These are phyloP conservation scores for Anguilla pacifica DNA, from an alignment of 2,797 vertebrate species.

Conservation along the genomic window DNA sequence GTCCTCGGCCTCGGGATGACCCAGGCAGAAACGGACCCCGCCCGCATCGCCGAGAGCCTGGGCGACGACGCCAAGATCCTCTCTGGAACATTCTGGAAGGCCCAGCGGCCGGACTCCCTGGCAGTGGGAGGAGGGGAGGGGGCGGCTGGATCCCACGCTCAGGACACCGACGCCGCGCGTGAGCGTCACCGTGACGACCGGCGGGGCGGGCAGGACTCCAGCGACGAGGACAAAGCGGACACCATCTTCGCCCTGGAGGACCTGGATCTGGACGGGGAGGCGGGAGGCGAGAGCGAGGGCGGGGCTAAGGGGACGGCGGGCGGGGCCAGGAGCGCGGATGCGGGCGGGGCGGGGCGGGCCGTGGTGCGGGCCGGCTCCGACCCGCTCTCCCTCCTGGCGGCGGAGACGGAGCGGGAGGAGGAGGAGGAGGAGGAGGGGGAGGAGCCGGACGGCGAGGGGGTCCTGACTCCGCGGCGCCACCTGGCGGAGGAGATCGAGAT, in stretches of 20 bases:
- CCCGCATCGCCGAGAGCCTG: constrained; percentile 61
- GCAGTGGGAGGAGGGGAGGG: constrained; percentile 57
- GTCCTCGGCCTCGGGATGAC: constrained; percentile 63
- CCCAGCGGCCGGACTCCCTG: constrained; percentile 74
- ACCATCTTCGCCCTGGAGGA: constrained; percentile 93
- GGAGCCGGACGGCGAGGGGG: constrained; percentile 49
- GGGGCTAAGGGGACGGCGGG: neutral
- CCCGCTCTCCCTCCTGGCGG: constrained; percentile 83
- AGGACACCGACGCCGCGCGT: constrained; percentile 17
- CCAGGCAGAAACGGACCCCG: constrained; percentile 64
- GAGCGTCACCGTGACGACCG: constrained; percentile 43
- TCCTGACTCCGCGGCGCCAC: constrained; percentile 75
- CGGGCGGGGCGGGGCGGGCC: constrained; percentile 45
- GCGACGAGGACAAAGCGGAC: constrained; percentile 83
- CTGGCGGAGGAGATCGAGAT: constrained; percentile 91
- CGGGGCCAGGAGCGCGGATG: constrained; percentile 11
- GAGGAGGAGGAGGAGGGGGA: constrained; percentile 59
- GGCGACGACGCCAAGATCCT: constrained; percentile 66
- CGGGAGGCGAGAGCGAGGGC: constrained; percentile 56
- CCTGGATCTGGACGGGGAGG: constrained; percentile 85
- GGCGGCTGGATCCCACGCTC: neutral
- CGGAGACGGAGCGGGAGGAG: constrained; percentile 69
- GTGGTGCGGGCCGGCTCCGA: constrained; percentile 81
- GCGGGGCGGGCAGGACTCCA: constrained; percentile 77
- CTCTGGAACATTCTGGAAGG: constrained; percentile 43